A percentile compares a stretch with the other conserved stretches of the same genome.
phyloP scores from a whole-genome alignment of 2,888 invertebrate species.

The Teinopalpus imperialis region DNA sequence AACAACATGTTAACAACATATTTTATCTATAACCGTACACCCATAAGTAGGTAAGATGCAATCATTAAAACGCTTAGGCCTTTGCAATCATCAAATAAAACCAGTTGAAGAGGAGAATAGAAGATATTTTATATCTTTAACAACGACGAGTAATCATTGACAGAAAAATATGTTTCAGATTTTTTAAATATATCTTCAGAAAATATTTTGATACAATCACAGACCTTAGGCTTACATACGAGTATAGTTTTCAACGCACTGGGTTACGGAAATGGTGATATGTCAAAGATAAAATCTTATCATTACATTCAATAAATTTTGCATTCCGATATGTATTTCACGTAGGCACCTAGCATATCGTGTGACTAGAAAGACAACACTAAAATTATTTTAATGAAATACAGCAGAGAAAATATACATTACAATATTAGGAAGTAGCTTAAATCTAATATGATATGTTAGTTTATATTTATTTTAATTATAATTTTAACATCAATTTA shows the following conservation, averaged over 20 bases:
- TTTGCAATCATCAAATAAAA: slow-evolving; percentile 35
- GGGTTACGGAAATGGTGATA: slow-evolving; percentile 38
- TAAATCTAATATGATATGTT: slow-evolving; percentile 33
- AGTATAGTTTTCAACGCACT: slow-evolving; percentile 34
- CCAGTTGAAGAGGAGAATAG: slow-evolving; percentile 38
- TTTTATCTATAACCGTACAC: slow-evolving; percentile 29
- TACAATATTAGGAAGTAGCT: slow-evolving; percentile 43
- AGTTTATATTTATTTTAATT: slow-evolving; percentile 20
- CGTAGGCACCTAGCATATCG: slow-evolving; percentile 68
- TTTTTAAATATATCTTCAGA: slow-evolving; percentile 49
- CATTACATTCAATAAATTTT: slow-evolving; percentile 19
- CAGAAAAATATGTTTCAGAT: slow-evolving; percentile 58
- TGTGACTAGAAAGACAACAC: slow-evolving; percentile 29
- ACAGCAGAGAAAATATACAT: slow-evolving; percentile 36
- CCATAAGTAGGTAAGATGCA: slow-evolving; percentile 19
- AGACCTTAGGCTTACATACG: slow-evolving; percentile 46
- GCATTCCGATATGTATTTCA: slow-evolving; percentile 58
- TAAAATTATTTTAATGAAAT: slow-evolving; percentile 29
- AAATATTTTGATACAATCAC: slow-evolving; percentile 61
- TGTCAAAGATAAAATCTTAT: slow-evolving; percentile 28
- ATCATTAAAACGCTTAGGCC: slow-evolving; percentile 51
- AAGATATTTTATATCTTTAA: slow-evolving; percentile 74
- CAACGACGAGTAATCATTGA: slow-evolving; percentile 47
- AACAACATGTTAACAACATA: slow-evolving; percentile 52
- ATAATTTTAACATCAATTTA: slow-evolving; percentile 61